phyloP scores from a whole-genome alignment of 2,113 vertebrate genomes.

The Neomonachus schauinslandi region DNA sequence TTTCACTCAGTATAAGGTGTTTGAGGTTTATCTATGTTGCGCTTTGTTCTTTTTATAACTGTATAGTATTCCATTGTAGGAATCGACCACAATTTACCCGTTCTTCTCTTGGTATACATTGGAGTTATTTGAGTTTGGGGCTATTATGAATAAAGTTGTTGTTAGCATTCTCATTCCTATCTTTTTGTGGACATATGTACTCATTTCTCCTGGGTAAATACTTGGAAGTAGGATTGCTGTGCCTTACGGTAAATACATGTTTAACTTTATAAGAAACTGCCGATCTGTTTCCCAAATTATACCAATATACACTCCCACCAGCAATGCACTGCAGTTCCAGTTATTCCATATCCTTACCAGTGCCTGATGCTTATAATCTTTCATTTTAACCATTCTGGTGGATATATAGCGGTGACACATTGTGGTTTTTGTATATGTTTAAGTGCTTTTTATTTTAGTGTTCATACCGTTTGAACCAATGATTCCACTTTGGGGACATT shows the following conservation, averaged over 20 bases:
- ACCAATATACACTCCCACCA: neutral
- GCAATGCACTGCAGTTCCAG: neutral
- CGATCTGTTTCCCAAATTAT: neutral
- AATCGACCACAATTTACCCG: neutral
- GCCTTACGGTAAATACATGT: neutral
- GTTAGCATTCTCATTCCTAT: neutral
- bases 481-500: conserved; percentile 34
- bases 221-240: neutral
- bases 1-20: neutral
- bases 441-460: conserved; percentile 34
- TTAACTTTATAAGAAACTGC: conserved; percentile 18
- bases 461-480: conserved; percentile 49
- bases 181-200: neutral
- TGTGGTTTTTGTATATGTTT: conserved; percentile 26
- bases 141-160: conserved; percentile 48
- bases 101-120: conserved; percentile 39
- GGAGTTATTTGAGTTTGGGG: neutral
- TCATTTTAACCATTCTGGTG: conserved; percentile 39
- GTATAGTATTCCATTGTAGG: neutral
- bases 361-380: conserved; percentile 2
- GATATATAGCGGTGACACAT: conserved; percentile 10
- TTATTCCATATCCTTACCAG: conserved; percentile 16
- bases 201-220: conserved; percentile 47
- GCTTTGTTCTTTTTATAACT: conserved; percentile 12
- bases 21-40: neutral